Percentiles rank a stretch among this genome's conserved stretches.
phyloP scores from a whole-genome alignment of 2,888 invertebrate genomes.

The Spisula solida region DNA sequence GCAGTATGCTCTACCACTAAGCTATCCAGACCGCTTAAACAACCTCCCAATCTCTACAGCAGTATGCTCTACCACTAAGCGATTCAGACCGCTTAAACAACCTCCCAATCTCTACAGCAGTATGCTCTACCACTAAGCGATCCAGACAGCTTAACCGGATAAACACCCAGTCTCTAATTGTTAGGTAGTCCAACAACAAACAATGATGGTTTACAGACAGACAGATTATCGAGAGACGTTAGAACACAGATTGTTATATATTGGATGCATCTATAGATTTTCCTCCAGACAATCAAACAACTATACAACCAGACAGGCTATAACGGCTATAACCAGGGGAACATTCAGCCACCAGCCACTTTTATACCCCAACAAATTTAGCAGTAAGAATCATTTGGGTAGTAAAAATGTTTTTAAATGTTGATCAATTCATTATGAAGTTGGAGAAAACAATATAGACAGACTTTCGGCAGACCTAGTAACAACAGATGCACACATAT shows the following conservation, averaged over 20 bases:
- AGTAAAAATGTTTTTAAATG: not conserved
- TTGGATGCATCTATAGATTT: not conserved
- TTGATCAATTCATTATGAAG: not conserved
- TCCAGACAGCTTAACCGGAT: too few relatives aligned
- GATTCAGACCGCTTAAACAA: too few relatives aligned
- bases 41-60: too few relatives aligned
- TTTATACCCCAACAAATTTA: not conserved
- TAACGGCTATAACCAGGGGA: not conserved
- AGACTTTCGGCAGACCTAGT: too few relatives aligned
- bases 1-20: too few relatives aligned
- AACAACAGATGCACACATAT: too few relatives aligned
- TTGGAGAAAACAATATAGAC: not conserved
- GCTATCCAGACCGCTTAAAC: too few relatives aligned
- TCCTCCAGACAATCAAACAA: not conserved
- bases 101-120: too few relatives aligned
- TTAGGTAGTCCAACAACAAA: not conserved
- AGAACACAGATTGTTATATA: not conserved
- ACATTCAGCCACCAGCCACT: not conserved
- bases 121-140: too few relatives aligned
- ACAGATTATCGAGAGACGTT: not conserved
- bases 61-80: too few relatives aligned
- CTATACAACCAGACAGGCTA: too few relatives aligned
- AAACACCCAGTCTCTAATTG: too few relatives aligned
- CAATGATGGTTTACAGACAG: not conserved
- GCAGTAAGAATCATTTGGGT: not conserved